These are phyloP conservation scores for Solea solea DNA, from an alignment of 2,113 vertebrate species.

Conservation along the genomic window DNA sequence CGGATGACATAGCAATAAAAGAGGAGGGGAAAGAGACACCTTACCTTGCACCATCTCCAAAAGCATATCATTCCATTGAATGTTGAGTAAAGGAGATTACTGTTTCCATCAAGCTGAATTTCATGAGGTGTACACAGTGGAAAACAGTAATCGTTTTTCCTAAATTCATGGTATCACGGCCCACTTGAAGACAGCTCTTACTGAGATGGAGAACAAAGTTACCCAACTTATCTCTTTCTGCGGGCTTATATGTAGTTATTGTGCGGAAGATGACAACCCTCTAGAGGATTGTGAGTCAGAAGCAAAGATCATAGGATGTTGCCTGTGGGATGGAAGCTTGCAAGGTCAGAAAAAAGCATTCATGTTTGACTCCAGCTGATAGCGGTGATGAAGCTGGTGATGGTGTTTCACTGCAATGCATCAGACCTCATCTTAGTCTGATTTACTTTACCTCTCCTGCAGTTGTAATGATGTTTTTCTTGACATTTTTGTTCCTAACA, in stretches of 20 bases:
- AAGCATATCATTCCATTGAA: constrained; percentile 65
- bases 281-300: constrained; percentile 60
- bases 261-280: constrained; percentile 51
- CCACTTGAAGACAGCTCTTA: constrained; percentile 14
- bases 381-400: constrained; percentile 14
- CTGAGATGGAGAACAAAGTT: constrained; percentile 56
- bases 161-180: constrained; percentile 21
- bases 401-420: constrained; percentile 1
- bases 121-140: constrained; percentile 54
- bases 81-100: constrained; percentile 66
- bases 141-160: constrained; percentile 55
- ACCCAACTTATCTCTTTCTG: constrained; percentile 59
- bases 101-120: constrained; percentile 59
- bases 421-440: not conserved
- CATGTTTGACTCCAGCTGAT: constrained; percentile 20
- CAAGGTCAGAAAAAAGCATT: constrained; percentile 52
- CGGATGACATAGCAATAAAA: constrained; percentile 61
- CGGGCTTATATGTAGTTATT: constrained; percentile 56
- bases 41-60: constrained; percentile 36
- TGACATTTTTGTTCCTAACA: not conserved
- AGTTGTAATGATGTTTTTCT: not conserved
- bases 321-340: constrained; percentile 34
- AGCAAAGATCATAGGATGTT: constrained; percentile 32
- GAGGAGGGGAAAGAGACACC: not conserved
- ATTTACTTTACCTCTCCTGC: not conserved